Evolutionary conservation across 2,797 vertebrate species (phyloP).

Genomic region (Crax fasciolata): DNA sequence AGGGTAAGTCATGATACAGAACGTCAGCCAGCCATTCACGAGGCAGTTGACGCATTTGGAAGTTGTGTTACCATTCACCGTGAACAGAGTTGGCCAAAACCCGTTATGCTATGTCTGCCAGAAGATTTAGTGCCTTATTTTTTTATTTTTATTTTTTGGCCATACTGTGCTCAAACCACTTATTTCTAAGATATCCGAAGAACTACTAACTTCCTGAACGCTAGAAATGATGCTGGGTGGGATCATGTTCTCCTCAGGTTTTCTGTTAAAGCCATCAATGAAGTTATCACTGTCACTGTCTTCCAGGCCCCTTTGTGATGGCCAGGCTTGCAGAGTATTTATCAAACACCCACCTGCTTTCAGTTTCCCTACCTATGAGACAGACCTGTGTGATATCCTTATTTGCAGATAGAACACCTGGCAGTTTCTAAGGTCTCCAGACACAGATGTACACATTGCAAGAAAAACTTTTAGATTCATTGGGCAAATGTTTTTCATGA

Average conservation of each 20-base stretch:
- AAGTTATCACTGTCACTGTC: background rate
- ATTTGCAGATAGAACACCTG: background rate
- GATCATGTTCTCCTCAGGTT: background rate
- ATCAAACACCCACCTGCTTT: background rate
- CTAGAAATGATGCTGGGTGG: background rate
- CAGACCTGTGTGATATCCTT: background rate
- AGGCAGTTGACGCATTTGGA: conserved; percentile 16
- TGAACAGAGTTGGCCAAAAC: background rate
- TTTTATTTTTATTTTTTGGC: background rate
- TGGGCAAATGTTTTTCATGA: background rate
- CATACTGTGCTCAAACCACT: accelerated
- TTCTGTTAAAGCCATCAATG: background rate
- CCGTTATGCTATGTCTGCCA: background rate
- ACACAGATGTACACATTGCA: background rate
- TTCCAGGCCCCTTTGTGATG: accelerated
- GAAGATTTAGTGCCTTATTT: background rate
- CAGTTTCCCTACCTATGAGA: background rate
- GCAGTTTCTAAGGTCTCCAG: background rate
- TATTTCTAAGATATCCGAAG: background rate
- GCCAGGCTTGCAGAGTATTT: background rate
- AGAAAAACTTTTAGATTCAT: background rate
- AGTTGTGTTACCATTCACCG: background rate
- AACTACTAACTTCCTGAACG: background rate
- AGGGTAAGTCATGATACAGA: background rate
- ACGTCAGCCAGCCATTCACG: background rate